These are phyloP conservation scores for Minunthozetes semirufus DNA, from an alignment of 2,888 invertebrate genomes.

Conservation along the genomic window DNA sequence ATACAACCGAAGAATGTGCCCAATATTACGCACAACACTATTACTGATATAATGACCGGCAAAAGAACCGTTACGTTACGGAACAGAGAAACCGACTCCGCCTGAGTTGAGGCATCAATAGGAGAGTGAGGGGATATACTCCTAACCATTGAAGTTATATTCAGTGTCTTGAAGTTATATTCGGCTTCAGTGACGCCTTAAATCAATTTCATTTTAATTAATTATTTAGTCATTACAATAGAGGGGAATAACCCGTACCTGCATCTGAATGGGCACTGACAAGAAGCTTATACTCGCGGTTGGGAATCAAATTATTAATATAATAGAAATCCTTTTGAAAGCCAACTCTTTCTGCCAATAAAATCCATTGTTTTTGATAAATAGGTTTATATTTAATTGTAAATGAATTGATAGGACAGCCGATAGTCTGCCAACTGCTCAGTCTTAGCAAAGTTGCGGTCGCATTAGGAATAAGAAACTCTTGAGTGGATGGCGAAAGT, in stretches of 20 bases:
- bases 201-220: background rate
- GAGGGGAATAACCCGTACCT: conserved; percentile 3
- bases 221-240: background rate
- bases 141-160: background rate
- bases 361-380: conserved; percentile 39
- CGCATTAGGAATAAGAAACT: conserved; percentile 39
- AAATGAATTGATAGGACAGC: conserved; percentile 41
- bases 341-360: conserved; percentile 37
- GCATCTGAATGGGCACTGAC: conserved; percentile 36
- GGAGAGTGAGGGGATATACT: background rate
- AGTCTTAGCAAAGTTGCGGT: conserved; percentile 39
- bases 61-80: conserved; percentile 42
- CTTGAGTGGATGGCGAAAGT: conserved; percentile 40
- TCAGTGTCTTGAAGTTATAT: conserved; percentile 37
- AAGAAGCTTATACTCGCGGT: conserved; percentile 30
- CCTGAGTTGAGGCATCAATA: conserved; percentile 23
- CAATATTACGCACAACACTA: conserved; percentile 42
- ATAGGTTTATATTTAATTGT: conserved; percentile 39
- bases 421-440: conserved; percentile 40
- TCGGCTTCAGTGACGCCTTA: conserved; percentile 36
- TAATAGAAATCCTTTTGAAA: conserved; percentile 38
- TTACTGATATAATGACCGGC: conserved; percentile 42
- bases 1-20: conserved; percentile 42
- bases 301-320: conserved; percentile 35
- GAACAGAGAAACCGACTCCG: conserved; percentile 37